phyloP scores from a whole-genome alignment of 2,797 vertebrate species.

The Melanotaenia trifasciata region DNA sequence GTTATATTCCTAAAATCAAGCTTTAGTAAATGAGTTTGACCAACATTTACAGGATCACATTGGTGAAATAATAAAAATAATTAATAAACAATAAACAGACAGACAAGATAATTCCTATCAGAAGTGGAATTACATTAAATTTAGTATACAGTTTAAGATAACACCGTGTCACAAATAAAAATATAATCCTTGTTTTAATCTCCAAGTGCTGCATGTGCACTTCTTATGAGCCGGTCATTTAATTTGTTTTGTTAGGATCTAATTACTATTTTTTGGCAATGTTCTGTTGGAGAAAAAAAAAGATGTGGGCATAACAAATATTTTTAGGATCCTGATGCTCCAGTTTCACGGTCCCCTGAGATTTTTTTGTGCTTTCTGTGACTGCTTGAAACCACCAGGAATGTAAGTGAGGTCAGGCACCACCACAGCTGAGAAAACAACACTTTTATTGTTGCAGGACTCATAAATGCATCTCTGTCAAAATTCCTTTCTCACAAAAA shows the following conservation, averaged over 20 bases:
- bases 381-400: constrained; percentile 47
- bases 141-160: no score
- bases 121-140: neutral
- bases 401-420: constrained; percentile 48
- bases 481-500: constrained; percentile 45
- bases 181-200: constrained; percentile 9
- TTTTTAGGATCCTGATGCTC: constrained; percentile 73
- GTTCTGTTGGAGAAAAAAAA: constrained; percentile 24
- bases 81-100: neutral
- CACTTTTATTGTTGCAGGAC: constrained; percentile 34
- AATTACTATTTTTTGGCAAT: constrained; percentile 24
- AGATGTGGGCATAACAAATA: constrained; percentile 65
- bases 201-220: neutral
- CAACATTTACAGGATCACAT: neutral
- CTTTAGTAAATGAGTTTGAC: neutral
- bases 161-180: neutral
- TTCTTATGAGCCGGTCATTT: neutral
- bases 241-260: constrained; percentile 30
- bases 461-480: constrained; percentile 25
- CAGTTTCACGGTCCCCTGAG: constrained; percentile 65
- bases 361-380: constrained; percentile 42
- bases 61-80: neutral
- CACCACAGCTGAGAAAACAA: constrained; percentile 15
- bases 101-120: neutral
- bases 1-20: no score